These are phyloP conservation scores for Ypsolopha scabrella DNA, from an alignment of 2,888 invertebrate species.

Conservation along the genomic window DNA sequence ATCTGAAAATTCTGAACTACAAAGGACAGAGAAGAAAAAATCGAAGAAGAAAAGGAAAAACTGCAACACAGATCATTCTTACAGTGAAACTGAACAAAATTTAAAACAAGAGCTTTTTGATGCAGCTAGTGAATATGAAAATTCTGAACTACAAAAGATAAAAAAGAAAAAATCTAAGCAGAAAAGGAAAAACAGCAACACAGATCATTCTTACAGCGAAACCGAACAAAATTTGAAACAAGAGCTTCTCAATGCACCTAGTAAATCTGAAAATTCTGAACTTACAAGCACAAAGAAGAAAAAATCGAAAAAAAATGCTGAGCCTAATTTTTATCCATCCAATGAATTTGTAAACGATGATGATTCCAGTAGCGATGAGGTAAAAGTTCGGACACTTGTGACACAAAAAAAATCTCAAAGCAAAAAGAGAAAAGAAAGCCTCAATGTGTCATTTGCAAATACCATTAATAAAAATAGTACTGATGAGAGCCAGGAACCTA, in stretches of 20 bases:
- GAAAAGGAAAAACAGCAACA: background rate
- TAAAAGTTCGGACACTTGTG: slow-evolving; percentile 2
- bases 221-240: background rate
- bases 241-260: background rate
- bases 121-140: too few relatives aligned
- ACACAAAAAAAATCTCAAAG: background rate
- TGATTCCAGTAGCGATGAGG: background rate
- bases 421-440: background rate
- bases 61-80: slow-evolving; percentile 7
- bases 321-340: too few relatives aligned
- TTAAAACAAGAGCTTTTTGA: too few relatives aligned
- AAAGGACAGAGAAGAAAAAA: too few relatives aligned
- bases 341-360: too few relatives aligned
- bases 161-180: background rate
- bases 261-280: slow-evolving; percentile 1
- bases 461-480: too few relatives aligned
- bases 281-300: slow-evolving; percentile 19
- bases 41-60: slow-evolving; percentile 10
- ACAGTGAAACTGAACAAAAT: background rate
- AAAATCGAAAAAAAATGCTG: slow-evolving; percentile 16
- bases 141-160: background rate
- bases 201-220: background rate
- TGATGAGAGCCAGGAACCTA: too few relatives aligned
- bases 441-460: too few relatives aligned
- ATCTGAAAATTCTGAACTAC: too few relatives aligned